Evolutionary conservation across 2,888 invertebrate genomes (phyloP), one percentile per base, ranked within the genome.

Genomic region (Andrena haemorrhoa): DNA sequence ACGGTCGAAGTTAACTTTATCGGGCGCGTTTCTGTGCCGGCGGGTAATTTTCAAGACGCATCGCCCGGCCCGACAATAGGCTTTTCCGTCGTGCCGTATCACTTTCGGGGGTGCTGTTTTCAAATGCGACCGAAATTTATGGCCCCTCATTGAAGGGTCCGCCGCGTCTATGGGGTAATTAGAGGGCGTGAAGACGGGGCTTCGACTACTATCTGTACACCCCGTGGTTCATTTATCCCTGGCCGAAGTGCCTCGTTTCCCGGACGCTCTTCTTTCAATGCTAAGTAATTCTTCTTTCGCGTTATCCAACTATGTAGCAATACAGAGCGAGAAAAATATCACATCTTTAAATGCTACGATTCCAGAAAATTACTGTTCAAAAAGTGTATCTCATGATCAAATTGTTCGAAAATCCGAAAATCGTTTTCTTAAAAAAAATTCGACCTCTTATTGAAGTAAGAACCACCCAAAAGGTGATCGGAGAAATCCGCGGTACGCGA

Each of bases 131-230:
- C 75, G 78, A 90, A 90, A 92, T 92, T 92, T 92, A 92, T 87
- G 90, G 83, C 83, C 77, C 72, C 89, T 88, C 89, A 90, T 90
- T 87, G 90, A 90, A 89, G 89, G 89, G 88, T 82, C 82, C 61
- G 84, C 84, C 81, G 84, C 84, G 90, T 90, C 92, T 92, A 90
- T 90, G 89, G 91, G 93, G 93, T 93, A 94, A 94, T 94, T 94
- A 94, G 93, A 93, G 93, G 93, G 93, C 91, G 92, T 89, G 90
- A 90, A 87, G 88, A 80, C 85, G 83, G 83, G 84, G 82, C 70
- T 75, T 84, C 74, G 86, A 86, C 86, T 88, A 86, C 90, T 93
- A 92, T 93, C 91, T 91, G 81, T 73, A 78, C 86, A 86, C 65
- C 84, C 79, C 86, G 87, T 87, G 89, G 91, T 90, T 91, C 89